A percentile compares a stretch with the other conserved stretches of the same genome.
These are phyloP conservation scores for Dioctria rufipes DNA, from an alignment of 2,888 invertebrate species.

Conservation along the genomic window DNA sequence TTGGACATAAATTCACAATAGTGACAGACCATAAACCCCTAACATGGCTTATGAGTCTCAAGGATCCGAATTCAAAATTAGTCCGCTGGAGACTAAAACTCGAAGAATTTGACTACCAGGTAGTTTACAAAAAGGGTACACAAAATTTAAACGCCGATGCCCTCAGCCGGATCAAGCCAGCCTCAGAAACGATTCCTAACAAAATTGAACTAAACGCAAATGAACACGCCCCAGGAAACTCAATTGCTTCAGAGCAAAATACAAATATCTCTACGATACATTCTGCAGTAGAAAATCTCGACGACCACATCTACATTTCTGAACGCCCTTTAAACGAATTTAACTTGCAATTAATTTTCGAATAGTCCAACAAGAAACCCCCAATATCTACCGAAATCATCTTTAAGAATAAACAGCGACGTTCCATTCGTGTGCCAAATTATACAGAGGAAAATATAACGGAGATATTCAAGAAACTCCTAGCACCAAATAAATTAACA, in stretches of 20 bases:
- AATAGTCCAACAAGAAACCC: slow-evolving; percentile 30
- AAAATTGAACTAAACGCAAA: slow-evolving; percentile 34
- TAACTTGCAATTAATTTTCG: slow-evolving; percentile 57
- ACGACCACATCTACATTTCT: slow-evolving; percentile 46
- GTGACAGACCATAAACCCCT: slow-evolving; percentile 54
- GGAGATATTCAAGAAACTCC: slow-evolving; percentile 27
- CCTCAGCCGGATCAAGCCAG: slow-evolving; percentile 22
- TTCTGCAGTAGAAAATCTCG: slow-evolving; percentile 45
- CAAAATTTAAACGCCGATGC: slow-evolving; percentile 60
- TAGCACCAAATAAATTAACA: slow-evolving; percentile 31
- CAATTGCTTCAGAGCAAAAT: not conserved
- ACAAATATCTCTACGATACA: slow-evolving; percentile 33
- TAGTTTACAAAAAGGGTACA: slow-evolving; percentile 60
- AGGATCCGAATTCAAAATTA: slow-evolving; percentile 43
- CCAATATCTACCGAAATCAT: slow-evolving; percentile 53
- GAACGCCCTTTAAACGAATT: slow-evolving; percentile 58
- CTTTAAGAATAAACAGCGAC: slow-evolving; percentile 54
- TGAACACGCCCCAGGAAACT: not conserved
- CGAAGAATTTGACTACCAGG: slow-evolving; percentile 60
- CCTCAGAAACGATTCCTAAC: not conserved
- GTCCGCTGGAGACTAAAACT: slow-evolving; percentile 57
- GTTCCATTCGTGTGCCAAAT: not conserved
- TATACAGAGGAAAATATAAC: not conserved
- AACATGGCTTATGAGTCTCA: slow-evolving; percentile 40
- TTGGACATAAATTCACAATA: slow-evolving; percentile 50